Base-by-base conservation (phyloP, 2,797 vertebrate species). In the Crocodylus rhombifer region DNA sequence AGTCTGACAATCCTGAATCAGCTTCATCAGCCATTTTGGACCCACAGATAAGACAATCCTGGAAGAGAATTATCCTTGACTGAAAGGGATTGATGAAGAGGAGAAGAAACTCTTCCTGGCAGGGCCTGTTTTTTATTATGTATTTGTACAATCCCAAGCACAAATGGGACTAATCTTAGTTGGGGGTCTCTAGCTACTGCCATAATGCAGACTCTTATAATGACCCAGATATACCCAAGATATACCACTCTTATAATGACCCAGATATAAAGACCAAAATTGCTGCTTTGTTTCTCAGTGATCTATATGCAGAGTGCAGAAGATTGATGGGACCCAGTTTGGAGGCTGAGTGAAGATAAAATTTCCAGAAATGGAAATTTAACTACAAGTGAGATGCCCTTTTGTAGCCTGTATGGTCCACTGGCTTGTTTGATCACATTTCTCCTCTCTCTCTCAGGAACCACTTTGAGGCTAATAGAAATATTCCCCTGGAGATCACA, bases 361-460 rank as follows among this genome's bases (percentile, higher is more conserved):
- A 77, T 89, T 91, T 80, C 42, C 84, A 74, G 80, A 5, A 23
- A 73, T 2, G 51, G 77, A 36, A 89, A 74, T 69, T 36, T 80
- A 86, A 92, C 82, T 9, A 65, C 17, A 73, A 56, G 10, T 61
- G 26, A 25, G 36, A 61, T 86, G 62, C n/a, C 94, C 14, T 94
- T 84, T 83, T 63, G 84, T 16, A 81, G 42, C 7, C 56, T 84
- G 26, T 17, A 62, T 17, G 73, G 28, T 95, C 75, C 20, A 81
- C 33, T 3, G 3, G 30, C 58, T 84, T 88, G 0, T 79, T 79
- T 5, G 78, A 36, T 75, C 0, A 0, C 16, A 42, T 87, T 90
- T 84, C 78, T 75, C 6, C 21, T 83, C 73, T 91, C n/a, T 86
- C 14, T 75, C 33, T 65, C 28, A 77, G 69, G 56, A 89, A 81